These are phyloP conservation scores for Corynorhinus townsendii DNA, from an alignment of 2,113 vertebrate genomes.

Conservation along the genomic window DNA sequence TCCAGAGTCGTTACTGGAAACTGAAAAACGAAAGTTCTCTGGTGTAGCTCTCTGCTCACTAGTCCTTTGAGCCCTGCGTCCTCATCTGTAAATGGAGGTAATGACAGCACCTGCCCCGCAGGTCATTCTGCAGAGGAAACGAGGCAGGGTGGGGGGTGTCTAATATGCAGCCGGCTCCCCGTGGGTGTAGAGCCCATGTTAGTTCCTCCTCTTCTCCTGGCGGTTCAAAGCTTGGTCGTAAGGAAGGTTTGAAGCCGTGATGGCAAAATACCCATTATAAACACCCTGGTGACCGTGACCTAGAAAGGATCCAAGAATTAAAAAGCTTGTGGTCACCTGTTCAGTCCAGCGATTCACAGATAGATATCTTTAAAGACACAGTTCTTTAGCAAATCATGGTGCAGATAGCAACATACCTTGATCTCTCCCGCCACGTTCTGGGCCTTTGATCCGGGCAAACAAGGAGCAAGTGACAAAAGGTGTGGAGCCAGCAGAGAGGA, in stretches of 20 bases:
- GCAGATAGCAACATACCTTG: neutral
- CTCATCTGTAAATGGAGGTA: neutral
- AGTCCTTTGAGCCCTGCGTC: neutral
- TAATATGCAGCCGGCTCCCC: accelerated
- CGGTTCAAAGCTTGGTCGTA: neutral
- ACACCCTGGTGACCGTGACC: neutral
- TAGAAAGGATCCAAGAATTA: constrained; percentile 18
- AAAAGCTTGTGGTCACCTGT: neutral
- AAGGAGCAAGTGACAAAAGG: neutral
- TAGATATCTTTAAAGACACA: neutral
- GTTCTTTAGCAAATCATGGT: neutral
- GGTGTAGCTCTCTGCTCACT: neutral
- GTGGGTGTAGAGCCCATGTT: neutral
- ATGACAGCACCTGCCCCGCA: neutral
- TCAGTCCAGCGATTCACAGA: neutral
- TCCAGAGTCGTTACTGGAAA: neutral
- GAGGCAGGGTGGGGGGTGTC: neutral
- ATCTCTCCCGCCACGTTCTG: neutral
- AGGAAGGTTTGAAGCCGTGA: neutral
- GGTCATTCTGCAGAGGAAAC: neutral
- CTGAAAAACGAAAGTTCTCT: neutral
- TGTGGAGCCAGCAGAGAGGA: neutral
- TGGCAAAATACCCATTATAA: neutral
- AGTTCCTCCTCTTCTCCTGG: neutral
- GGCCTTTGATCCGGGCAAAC: neutral